Evolutionary conservation across 2,113 vertebrate genomes (phyloP), one percentile per base, ranked within the genome.

Genomic region (Amblyornis subalaris): DNA sequence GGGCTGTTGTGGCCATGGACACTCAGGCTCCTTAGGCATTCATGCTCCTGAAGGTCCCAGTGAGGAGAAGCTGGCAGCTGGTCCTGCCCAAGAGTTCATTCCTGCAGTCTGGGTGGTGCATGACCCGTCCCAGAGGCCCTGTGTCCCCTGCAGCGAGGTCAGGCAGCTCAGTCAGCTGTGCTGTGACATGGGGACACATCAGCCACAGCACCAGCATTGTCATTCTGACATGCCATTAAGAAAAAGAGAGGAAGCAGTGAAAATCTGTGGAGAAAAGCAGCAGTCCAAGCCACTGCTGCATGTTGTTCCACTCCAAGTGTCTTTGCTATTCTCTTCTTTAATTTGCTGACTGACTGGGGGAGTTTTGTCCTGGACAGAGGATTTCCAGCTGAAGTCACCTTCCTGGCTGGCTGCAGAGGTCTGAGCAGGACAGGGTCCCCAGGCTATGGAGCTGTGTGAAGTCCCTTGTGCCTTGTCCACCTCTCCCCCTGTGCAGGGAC

Each of bases 41-140:
- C 29, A 10, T 57, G 42, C 20, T 57, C 51, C 60, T 57, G 3
- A 4, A 61, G 48, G 58, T 45, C n/a, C 50, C 29, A 50, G 18
- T 1, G 2, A 65, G 48, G 50, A 85, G 57, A 20, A 70, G 7
- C 42, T 74, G 23, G 45, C 4, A 6, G 16, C 33, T 60, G 47
- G 48, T 50, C 72, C 47, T 89, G 15, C 24, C 40, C 21, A 23
- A 35, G 61, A 55, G 54, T 28, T 79, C 29, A 24, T 44, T 69
- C 47, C 2, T 3, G 36, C 38, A 38, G 33, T 44, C 69, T 71
- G 29, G 42, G 75, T 17, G 5, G 36, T 51, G 24, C 0, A 0
- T 85, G 64, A 53, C 51, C 72, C 71, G 47, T 28, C 42, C 42
- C 29, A 54, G 55, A 12, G 76, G 58, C 92, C 16, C 3, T 0